Percentiles rank a stretch among this genome's conserved stretches.
Conservation (phyloP, 2,888 invertebrate genomes). For the Spilosoma lubricipeda region DNA sequence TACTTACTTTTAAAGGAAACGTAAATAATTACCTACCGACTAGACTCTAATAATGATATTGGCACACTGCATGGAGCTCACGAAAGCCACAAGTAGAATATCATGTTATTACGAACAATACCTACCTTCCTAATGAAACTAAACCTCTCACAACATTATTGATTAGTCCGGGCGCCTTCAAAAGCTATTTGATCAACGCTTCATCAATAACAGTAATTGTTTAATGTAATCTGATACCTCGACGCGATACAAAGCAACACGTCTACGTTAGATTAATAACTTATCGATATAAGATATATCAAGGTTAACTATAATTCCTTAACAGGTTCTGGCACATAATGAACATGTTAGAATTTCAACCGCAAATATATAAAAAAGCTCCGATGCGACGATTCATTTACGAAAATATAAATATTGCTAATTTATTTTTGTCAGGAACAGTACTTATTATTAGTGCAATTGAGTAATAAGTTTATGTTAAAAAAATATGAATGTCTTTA, state of each 20-base stretch:
- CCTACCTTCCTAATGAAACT: slow-evolving; percentile 6
- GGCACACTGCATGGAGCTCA: neutral
- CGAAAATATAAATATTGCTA: neutral
- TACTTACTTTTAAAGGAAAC: neutral
- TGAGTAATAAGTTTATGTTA: too few relatives aligned
- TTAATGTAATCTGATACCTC: slow-evolving; percentile 46
- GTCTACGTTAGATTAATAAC: slow-evolving; percentile 37
- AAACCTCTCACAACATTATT: slow-evolving; percentile 26
- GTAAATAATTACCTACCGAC: neutral
- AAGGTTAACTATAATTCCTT: slow-evolving; percentile 11
- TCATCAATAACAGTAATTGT: slow-evolving; percentile 52
- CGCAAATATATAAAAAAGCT: neutral
- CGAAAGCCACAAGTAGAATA: neutral
- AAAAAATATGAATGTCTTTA: too few relatives aligned
- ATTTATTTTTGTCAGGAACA: neutral
- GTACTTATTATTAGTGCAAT: too few relatives aligned
- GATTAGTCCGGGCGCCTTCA: slow-evolving; percentile 41
- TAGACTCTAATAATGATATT: neutral
- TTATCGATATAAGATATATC: slow-evolving; percentile 31
- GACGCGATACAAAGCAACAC: slow-evolving; percentile 28
- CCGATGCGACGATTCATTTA: neutral
- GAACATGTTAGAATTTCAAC: neutral
- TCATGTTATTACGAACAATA: slow-evolving; percentile 7
- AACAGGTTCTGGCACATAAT: slow-evolving; percentile 3
- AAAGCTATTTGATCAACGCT: slow-evolving; percentile 41